Base-by-base conservation (phyloP, 2,113 vertebrate species). In the Oncorhynchus clarkii region DNA sequence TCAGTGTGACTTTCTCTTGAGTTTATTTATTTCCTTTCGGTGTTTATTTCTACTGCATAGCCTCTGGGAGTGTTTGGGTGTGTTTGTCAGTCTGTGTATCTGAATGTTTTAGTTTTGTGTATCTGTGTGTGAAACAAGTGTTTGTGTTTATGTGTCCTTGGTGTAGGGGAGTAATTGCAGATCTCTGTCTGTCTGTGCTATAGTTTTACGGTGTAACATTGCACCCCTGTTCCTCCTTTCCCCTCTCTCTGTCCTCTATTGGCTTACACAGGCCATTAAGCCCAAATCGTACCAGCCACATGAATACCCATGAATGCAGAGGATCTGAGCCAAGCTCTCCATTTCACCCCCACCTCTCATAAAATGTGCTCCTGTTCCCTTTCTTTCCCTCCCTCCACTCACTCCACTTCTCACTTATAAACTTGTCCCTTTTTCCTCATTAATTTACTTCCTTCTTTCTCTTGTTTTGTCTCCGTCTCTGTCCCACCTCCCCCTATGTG, bases 231-330 rank as follows among this genome's bases (percentile, higher is more conserved):
- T 57, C 57, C 77, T 71, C n/a, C 26, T 77, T 77, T 65, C 59
- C 67, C 45, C 67, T 22, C 45, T 71, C 27, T 24, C 75, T 80
- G 66, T 68, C 78, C 67, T 68, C 27, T 67, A 13, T 27, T 26
- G 74, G 74, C 78, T 67, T 72, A 39, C 60, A 67, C 62, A 78
- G 75, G 71, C 76, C 75, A 80, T 80, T 80, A 80, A 67, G 64
- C 57, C 75, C 51, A 54, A 74, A 74, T 80, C 78, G 78, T 84
- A 80, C 82, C 78, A 84, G 71, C 73, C 78, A 26, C 70, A 75
- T 74, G 73, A 80, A 80, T 75, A 60, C 79, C 26, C 66, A 68
- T 27, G 66, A 68, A 34, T 24, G 16, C 66, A 72, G 57, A 80
- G 67, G 20, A 5, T 12, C 11, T 51, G 26, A 0, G n/a, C 12